phyloP scores from a whole-genome alignment of 1,140 invertebrate species.

The Mactra quadrangularis region DNA sequence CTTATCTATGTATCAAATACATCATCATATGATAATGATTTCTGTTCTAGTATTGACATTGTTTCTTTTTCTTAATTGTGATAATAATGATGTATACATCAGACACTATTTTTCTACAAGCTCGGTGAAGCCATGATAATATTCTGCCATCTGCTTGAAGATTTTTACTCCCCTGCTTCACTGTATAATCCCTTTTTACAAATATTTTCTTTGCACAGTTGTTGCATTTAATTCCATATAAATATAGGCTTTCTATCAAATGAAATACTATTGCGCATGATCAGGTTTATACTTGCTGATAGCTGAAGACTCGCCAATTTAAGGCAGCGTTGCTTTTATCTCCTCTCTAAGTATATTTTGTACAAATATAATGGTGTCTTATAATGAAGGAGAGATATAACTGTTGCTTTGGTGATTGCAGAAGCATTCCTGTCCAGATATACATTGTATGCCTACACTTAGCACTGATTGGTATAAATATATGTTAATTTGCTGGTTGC shows the following conservation, averaged over 20 bases:
- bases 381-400: conserved; percentile 19
- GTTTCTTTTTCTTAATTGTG: conserved; percentile 38
- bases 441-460: conserved; percentile 53
- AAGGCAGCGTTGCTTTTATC: conserved; percentile 22
- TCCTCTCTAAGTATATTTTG: conserved; percentile 36
- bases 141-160: conserved; percentile 28
- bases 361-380: conserved; percentile 26
- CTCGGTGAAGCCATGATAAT: conserved; percentile 14
- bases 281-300: not conserved
- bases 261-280: conserved; percentile 18
- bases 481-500: conserved; percentile 25
- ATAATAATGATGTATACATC: conserved; percentile 48
- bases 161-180: conserved; percentile 34
- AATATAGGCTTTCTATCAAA: conserved; percentile 8
- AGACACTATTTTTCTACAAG: conserved; percentile 48
- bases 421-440: conserved; percentile 58
- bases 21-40: conserved; percentile 18
- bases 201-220: conserved; percentile 28
- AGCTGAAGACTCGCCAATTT: not conserved
- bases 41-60: conserved; percentile 38
- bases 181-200: conserved; percentile 7
- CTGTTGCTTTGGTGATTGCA: conserved; percentile 54
- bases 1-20: conserved; percentile 47
- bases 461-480: conserved; percentile 51
- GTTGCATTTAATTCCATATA: conserved; percentile 10